Evolutionary conservation across 2,113 vertebrate species (phyloP), one percentile per base, ranked within the genome.

Genomic region (Neodon shergylaensis): DNA sequence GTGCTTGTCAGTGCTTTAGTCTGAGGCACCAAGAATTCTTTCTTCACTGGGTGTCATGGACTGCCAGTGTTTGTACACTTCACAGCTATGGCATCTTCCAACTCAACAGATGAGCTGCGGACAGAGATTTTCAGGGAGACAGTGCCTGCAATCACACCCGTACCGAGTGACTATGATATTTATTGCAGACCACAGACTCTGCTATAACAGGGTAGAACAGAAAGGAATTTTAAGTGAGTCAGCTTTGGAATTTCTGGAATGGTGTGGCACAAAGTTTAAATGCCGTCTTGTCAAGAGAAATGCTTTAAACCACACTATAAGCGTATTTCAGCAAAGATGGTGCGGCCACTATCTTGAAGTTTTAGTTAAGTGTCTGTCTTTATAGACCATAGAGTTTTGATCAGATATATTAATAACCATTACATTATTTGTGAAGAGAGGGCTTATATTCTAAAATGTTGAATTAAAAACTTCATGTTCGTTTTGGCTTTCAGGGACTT

Each of bases 401-500:
- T 79, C 65, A 94, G 72, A 68, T 72, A 54, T 8, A 74, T 90
- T 86, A 90, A 49, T 68, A 82, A 16, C 31, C 81, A 14, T 92
- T 77, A 5, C 90, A 83, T 95, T 90, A 33, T 81, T 90, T 92
- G 7, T 24, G 14, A 86, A 61, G 36, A 88, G 78, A 68, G 54
- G 54, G 87, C 92, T 94, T 90, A 31, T 22, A 33, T 92, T 58
- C 49, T 36, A 87, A 70, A 87, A 12, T n/a, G 94, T 90, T 87
- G 21, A 33, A 52, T 90, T 90, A 22, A 74, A 94, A 94, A 91
- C 39, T 76, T 90, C 33, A 44, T 84, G n/a, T 88, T 94, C 84
- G 58, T 91, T 96, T 94, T 95, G 28, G 3, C 44, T 87, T 17
- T 95, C 33, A 78, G 58, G 84, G 42, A 90, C 79, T 90, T 94